Evolutionary conservation across 1,140 invertebrate species (phyloP).

Genomic region (Paramacrobiotus metropolitanus): DNA sequence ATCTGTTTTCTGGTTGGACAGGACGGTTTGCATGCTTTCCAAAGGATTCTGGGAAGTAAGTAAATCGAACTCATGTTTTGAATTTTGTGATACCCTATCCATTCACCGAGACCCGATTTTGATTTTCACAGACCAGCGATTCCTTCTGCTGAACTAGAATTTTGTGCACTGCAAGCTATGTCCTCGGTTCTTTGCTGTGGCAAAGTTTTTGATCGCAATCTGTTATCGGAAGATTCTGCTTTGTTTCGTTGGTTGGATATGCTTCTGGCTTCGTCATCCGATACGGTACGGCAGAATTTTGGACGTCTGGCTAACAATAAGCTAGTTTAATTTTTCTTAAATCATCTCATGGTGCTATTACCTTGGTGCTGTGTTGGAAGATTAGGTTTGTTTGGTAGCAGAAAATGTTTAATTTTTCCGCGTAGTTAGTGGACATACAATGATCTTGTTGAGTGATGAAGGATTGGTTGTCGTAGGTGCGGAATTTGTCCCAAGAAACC

Average conservation of each 20-base stretch:
- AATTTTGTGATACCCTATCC: no score
- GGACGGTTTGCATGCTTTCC: constrained; percentile 47
- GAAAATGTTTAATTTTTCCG: no score
- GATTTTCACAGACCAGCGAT: no score
- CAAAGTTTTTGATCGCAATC: constrained; percentile 61
- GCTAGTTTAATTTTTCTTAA: constrained; percentile 7
- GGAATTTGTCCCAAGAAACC: constrained; percentile 68
- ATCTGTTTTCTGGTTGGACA: constrained; percentile 76
- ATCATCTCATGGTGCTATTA: background rate
- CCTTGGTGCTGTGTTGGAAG: no score
- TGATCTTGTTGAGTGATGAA: no score
- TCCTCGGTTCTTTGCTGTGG: constrained; percentile 80
- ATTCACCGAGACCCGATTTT: no score
- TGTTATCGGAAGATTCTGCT: constrained; percentile 58
- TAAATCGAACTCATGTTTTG: constrained; percentile 20
- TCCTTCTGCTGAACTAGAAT: constrained; percentile 33
- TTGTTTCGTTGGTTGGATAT: constrained; percentile 81
- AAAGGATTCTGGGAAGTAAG: constrained; percentile 17
- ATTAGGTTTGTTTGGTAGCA: no score
- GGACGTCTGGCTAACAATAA: constrained; percentile 3
- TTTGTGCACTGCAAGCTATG: constrained; percentile 52
- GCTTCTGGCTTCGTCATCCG: constrained; percentile 59
- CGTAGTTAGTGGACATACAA: no score
- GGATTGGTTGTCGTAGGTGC: constrained; percentile 38
- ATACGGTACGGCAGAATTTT: no score